Base-by-base conservation (phyloP, 37 sponge, comb jelly and placozoan species). In the Spongilla lacustris region DNA sequence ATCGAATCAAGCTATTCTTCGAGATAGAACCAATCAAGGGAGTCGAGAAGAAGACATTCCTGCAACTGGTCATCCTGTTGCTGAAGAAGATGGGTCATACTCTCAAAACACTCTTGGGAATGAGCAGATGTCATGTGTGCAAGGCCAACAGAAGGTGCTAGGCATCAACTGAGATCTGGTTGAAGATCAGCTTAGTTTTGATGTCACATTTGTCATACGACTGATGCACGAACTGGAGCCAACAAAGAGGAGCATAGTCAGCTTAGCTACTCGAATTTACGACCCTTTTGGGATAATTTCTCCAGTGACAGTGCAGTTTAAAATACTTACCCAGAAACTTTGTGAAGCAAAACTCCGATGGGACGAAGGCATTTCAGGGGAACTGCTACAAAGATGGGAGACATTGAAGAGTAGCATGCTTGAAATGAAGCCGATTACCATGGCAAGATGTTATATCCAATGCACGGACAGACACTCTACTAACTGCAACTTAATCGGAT, bases 241-340 rank as follows among this genome's bases (percentile, higher is more conserved):
- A 74, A 83, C 84, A 41, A 83, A 83, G 36, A 24, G 84, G 33
- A 83, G 50, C 26, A 32, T 83, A 14, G 67, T 83, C 34, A 83
- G 84, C 29, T 30, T 83, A 13, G 71, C 66, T 68, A 76, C 68
- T 31, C 28, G 68, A 10, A 66, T 84, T 67, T 84, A 75, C 69
- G 86, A 85, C 71, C 86, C 86, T n/a, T 71, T 85, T 36, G 86
- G 86, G 36, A 77, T 77, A 22, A 31, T 77, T 14, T 26, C 71
- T 26, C 86, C 78, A 10, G 71, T 85, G 13, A 85, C 78, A 29
- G 36, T 85, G 27, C 28, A 36, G 29, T 85, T 77, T 50, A 85
- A 85, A 46, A 31, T 77, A 12, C 66, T 85, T 17, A 27, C 77
- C 24, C 86, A 85, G 71, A 37, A 68, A 71, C 78, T 85, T 26